These are phyloP conservation scores for Leptinotarsa peninsularis DNA, from an alignment of 2,888 invertebrate species.

Conservation along the genomic window DNA sequence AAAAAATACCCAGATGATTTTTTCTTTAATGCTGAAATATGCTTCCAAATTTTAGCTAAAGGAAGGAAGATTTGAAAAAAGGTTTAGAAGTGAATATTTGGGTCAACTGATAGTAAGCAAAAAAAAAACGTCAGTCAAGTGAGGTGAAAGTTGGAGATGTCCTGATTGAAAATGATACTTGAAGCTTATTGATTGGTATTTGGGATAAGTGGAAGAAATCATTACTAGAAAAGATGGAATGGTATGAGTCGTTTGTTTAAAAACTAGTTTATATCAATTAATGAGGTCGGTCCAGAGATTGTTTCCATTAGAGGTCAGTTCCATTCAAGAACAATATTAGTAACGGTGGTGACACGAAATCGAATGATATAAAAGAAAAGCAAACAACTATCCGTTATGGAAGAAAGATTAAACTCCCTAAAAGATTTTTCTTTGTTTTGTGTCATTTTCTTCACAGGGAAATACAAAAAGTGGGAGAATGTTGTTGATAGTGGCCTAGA, in stretches of 20 bases:
- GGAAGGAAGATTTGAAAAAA: no score
- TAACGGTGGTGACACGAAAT: no score
- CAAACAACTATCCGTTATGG: no score
- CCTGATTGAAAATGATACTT: neutral
- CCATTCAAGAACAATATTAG: conserved; percentile 12
- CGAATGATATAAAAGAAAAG: no score
- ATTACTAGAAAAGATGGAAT: neutral
- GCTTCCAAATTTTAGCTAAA: no score
- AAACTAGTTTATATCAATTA: neutral
- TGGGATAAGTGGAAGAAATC: neutral
- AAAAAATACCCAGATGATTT: no score
- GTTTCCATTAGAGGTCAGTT: neutral
- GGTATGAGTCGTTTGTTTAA: neutral
- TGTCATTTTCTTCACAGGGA: no score
- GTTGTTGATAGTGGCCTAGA: no score
- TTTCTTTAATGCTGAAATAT: no score
- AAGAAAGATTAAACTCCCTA: no score
- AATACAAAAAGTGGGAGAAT: no score
- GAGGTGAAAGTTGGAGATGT: neutral
- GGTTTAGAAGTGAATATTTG: neutral
- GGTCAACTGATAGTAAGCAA: neutral
- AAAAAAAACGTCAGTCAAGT: neutral
- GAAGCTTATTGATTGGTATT: neutral
- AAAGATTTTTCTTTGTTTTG: no score
- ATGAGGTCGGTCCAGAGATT: neutral